A percentile compares a stretch with the other conserved stretches of the same genome.
Evolutionary conservation across 2,113 vertebrate species (phyloP).

Genomic region (Sprattus sprattus): DNA sequence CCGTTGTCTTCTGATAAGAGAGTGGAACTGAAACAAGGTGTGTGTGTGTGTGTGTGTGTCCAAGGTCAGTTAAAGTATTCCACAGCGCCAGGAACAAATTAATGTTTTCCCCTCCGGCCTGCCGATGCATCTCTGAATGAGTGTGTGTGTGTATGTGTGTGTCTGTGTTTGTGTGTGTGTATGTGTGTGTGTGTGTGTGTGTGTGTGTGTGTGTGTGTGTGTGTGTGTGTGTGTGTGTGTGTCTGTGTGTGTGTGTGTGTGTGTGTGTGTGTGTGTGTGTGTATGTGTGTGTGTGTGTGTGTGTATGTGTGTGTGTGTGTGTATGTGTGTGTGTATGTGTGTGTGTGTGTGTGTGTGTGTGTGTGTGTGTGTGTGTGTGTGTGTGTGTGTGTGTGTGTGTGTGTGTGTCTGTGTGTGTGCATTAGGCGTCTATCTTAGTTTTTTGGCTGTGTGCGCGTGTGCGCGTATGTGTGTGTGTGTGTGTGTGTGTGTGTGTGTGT

Average conservation of each 20-base stretch:
- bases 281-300: neutral
- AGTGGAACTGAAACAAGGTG: neutral
- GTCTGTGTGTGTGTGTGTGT: neutral
- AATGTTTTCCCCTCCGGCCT: neutral
- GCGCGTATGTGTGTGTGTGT: neutral
- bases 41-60: constrained; percentile 2
- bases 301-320: neutral
- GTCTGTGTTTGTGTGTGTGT: neutral
- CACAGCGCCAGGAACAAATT: neutral
- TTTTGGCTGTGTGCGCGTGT: neutral
- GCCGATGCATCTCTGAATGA: neutral
- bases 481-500: neutral
- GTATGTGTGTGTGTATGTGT: neutral
- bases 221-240: neutral
- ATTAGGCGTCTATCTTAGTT: neutral
- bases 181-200: too few species aligned
- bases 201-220: neutral
- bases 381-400: neutral
- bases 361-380: constrained; percentile 2
- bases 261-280: neutral
- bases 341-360: neutral
- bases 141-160: constrained; percentile 4
- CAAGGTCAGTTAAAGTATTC: constrained; percentile 8
- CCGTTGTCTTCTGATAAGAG: too few species aligned
- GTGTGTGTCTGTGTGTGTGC: neutral